phyloP scores from a whole-genome alignment of 2,888 invertebrate genomes.

The Congeria kusceri region DNA sequence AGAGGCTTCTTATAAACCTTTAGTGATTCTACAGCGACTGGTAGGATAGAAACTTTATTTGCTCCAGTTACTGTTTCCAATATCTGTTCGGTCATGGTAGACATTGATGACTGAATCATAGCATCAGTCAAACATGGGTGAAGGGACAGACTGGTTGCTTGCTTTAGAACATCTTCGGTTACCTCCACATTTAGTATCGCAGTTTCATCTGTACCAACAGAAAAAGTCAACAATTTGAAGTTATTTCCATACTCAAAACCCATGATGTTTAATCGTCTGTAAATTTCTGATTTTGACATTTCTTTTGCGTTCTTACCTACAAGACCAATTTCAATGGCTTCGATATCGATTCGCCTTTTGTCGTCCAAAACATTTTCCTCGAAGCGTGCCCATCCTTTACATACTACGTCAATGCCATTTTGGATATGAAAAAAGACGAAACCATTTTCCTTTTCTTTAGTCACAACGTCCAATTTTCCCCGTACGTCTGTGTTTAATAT shows the following conservation, averaged over 20 bases:
- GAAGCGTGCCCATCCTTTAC: constrained; percentile 26
- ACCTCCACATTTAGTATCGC: no score
- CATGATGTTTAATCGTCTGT: constrained; percentile 19
- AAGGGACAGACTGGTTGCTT: neutral
- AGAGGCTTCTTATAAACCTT: neutral
- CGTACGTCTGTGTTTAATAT: constrained; percentile 14
- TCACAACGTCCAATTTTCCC: constrained; percentile 9
- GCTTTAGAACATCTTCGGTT: no score
- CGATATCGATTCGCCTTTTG: neutral
- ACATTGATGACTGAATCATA: constrained; percentile 25
- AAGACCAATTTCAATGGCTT: no score
- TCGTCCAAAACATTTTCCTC: neutral
- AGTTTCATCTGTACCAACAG: no score
- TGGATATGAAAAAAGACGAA: constrained; percentile 9
- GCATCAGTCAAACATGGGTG: constrained; percentile 22
- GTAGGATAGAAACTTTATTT: neutral
- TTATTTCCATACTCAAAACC: constrained; percentile 50
- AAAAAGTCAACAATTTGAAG: constrained; percentile 8
- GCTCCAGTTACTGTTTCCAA: neutral
- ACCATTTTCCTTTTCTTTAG: neutral
- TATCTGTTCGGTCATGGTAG: neutral
- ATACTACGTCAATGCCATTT: constrained; percentile 17
- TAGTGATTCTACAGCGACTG: neutral
- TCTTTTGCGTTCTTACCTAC: no score
- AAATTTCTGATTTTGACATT: constrained; percentile 26